Base-by-base conservation (phyloP, 2,113 vertebrate species). In the Clarias magur region DNA sequence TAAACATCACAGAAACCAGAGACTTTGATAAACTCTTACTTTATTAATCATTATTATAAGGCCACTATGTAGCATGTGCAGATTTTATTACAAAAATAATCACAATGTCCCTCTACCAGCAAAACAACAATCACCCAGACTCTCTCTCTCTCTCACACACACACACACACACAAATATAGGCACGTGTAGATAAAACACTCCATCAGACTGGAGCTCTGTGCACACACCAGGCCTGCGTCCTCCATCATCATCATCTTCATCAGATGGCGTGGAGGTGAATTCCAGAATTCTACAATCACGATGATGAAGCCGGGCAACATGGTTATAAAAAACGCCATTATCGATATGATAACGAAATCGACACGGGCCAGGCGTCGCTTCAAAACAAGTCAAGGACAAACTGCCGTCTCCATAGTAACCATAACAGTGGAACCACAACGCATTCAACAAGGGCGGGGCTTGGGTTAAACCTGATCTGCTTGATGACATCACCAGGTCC, bases 31-130 rank as follows among this genome's bases (percentile, higher is more conserved):
- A 80, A 85, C 62, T 15, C 53, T 94, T 94, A 63, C 19, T 91
- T 91, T 94, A 95, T 94, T 95, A 92, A 93, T 91, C 88, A 88
- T 90, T 53, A 83, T 90, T 92, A 91, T 95, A 95, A 96, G 95
- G 95, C 94, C 92, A 93, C 94, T 93, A 86, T 92, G 92, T 90
- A 94, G 27, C 27, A 89, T 94, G 93, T 93, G 92, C 93, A 93
- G 92, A 90, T 86, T 89, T 92, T 83, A 86, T 86, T 86, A 89
- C 83, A 85, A 85, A 85, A 85, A 85, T 85, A 75, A 85, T 84
- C 68, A 34, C 68, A 59, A 34, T 34, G 56, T 59, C n/a, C 67
- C 63, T 70, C n/a, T 30, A 82, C 15, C 65, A 42, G 5, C 34
- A 53, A 17, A 23, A n/a, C 17, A 30, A 65, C 19, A 65, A 34